Evolutionary conservation across 2,797 vertebrate species (phyloP).

Genomic region (Spea hammondii): DNA sequence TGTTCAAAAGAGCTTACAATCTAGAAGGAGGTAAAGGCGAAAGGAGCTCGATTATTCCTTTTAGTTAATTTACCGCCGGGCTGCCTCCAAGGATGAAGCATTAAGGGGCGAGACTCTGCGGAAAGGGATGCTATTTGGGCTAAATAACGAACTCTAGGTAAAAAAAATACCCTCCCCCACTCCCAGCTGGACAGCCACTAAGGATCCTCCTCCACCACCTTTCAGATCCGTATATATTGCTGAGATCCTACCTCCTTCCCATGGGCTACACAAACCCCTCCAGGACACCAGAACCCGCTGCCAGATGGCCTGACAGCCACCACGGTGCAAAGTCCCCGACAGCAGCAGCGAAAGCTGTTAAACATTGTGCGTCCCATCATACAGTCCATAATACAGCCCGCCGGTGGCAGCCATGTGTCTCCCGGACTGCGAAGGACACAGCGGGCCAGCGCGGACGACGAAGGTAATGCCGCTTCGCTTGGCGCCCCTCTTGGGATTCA

Average conservation of each 20-base stretch:
- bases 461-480: constrained; percentile 44
- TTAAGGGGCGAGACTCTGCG: neutral
- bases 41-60: too few species aligned
- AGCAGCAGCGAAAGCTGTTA: constrained; percentile 23
- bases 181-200: constrained; percentile 34
- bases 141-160: constrained; percentile 32
- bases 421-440: constrained; percentile 35
- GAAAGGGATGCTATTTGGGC: constrained; percentile 23
- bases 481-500: too few species aligned
- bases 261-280: constrained; percentile 41
- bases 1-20: too few species aligned
- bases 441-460: constrained; percentile 19
- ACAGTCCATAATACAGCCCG: constrained; percentile 35
- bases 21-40: too few species aligned
- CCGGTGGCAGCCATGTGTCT: constrained; percentile 47
- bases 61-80: neutral
- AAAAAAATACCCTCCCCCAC: constrained; percentile 32
- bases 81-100: neutral
- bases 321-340: constrained; percentile 47
- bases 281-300: constrained; percentile 37
- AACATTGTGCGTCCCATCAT: constrained; percentile 38
- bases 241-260: constrained; percentile 24
- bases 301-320: constrained; percentile 43
- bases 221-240: constrained; percentile 32
- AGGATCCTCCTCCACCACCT: constrained; percentile 48